Percentiles rank a stretch among this genome's conserved stretches.
Conservation (phyloP, 2,888 invertebrate species). For the Pollenia labialis region DNA sequence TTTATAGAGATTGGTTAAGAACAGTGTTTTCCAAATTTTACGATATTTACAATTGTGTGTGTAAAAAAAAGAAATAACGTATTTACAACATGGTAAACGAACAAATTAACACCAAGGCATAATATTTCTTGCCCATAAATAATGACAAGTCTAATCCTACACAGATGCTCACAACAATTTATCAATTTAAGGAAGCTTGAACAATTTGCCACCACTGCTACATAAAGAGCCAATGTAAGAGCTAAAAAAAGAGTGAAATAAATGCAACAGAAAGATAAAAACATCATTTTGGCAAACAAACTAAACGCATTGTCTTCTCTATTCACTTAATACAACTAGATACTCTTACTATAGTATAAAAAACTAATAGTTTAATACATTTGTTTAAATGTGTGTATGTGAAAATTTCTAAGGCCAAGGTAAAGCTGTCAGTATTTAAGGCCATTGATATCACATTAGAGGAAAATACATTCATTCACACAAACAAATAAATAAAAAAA, state of each 20-base stretch:
- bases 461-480: conserved; percentile 67
- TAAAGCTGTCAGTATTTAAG: conserved; percentile 78
- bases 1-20: too few species aligned
- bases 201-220: background rate
- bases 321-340: background rate
- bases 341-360: background rate
- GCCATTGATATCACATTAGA: conserved; percentile 77
- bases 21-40: too few species aligned
- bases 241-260: conserved; percentile 18
- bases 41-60: too few species aligned
- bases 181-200: too few species aligned
- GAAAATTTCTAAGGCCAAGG: conserved; percentile 81
- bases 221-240: background rate
- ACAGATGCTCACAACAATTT: too few species aligned
- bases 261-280: conserved; percentile 6
- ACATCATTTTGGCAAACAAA: conserved; percentile 51
- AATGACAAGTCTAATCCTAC: too few species aligned
- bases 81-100: too few species aligned
- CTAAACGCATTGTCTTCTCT: background rate
- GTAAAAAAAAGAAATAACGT: too few species aligned
- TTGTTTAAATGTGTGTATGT: conserved; percentile 51
- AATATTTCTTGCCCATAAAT: too few species aligned
- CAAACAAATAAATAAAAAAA: background rate
- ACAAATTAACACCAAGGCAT: too few species aligned
- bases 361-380: conserved; percentile 28